These are phyloP conservation scores for Ctenochaetus hawaiiensis DNA, from an alignment of 2,797 vertebrate species.

Conservation along the genomic window DNA sequence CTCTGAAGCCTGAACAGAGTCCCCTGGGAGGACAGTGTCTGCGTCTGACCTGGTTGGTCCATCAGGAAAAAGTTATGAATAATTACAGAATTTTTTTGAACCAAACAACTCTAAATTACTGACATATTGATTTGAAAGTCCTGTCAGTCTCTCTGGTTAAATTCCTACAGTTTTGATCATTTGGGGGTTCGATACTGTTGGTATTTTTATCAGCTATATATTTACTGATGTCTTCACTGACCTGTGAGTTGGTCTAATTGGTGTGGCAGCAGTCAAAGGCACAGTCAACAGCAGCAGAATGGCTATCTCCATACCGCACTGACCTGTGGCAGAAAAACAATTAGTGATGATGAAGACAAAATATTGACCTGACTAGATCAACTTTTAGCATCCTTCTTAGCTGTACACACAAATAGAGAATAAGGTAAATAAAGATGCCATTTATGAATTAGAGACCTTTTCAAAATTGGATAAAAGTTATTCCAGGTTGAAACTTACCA, in stretches of 20 bases:
- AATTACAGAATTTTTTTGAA: neutral
- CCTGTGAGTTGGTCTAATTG: slow-evolving; percentile 68
- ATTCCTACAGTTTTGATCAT: too few species aligned
- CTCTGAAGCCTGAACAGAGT: slow-evolving; percentile 37
- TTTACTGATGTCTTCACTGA: slow-evolving; percentile 43
- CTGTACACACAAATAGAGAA: neutral
- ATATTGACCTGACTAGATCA: neutral
- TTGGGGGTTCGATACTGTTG: too few species aligned
- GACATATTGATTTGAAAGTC: too few species aligned
- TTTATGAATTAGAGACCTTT: neutral
- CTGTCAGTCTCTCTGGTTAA: too few species aligned
- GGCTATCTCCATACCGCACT: slow-evolving; percentile 78
- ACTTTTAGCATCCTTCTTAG: neutral
- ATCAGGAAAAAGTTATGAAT: slow-evolving; percentile 20
- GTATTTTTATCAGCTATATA: neutral
- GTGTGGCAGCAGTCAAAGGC: slow-evolving; percentile 69
- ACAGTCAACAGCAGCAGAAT: slow-evolving; percentile 79
- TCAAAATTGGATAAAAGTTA: neutral
- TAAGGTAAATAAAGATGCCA: neutral
- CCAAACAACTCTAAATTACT: neutral
- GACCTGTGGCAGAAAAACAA: slow-evolving; percentile 57
- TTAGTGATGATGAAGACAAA: slow-evolving; percentile 1
- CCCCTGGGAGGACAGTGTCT: slow-evolving; percentile 34
- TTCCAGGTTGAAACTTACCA: slow-evolving; percentile 57
- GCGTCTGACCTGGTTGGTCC: slow-evolving; percentile 62